phyloP scores from a whole-genome alignment of 2,888 invertebrate species.

The Cephus pygmeus region DNA sequence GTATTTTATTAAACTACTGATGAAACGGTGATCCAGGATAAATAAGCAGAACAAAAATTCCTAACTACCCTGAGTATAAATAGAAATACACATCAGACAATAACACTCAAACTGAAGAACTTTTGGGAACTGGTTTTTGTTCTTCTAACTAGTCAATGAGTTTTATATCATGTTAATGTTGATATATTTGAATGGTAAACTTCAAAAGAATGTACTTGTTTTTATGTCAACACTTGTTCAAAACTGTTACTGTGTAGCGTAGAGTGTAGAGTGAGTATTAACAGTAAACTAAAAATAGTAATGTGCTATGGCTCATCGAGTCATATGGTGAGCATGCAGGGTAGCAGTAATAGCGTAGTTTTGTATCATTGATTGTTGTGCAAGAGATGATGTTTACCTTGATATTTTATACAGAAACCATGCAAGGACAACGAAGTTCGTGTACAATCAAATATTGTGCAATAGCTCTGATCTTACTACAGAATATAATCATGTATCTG shows the following conservation, averaged over 20 bases:
- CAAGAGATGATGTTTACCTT: not conserved
- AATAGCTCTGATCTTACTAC: not conserved
- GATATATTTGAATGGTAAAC: not conserved
- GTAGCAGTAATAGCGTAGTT: not conserved
- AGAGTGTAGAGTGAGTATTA: not conserved
- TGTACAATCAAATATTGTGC: not conserved
- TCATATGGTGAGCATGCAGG: not conserved
- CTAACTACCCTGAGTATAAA: not conserved
- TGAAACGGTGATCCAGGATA: not conserved
- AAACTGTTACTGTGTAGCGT: not conserved
- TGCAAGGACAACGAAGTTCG: not conserved
- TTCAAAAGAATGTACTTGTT: not conserved
- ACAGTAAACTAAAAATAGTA: not conserved
- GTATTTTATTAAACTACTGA: not conserved
- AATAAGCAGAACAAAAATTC: not conserved
- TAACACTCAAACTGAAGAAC: not conserved
- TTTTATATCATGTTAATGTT: not conserved
- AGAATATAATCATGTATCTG: slow-evolving; percentile 14
- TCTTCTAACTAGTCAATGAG: not conserved
- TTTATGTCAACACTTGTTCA: not conserved
- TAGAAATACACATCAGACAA: not conserved
- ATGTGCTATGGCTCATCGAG: not conserved
- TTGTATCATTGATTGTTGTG: not conserved
- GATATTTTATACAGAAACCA: not conserved
- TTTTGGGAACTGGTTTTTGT: not conserved